These are phyloP conservation scores for Corticium candelabrum DNA, from an alignment of 37 sponge, comb jelly and placozoan genomes.

Conservation along the genomic window DNA sequence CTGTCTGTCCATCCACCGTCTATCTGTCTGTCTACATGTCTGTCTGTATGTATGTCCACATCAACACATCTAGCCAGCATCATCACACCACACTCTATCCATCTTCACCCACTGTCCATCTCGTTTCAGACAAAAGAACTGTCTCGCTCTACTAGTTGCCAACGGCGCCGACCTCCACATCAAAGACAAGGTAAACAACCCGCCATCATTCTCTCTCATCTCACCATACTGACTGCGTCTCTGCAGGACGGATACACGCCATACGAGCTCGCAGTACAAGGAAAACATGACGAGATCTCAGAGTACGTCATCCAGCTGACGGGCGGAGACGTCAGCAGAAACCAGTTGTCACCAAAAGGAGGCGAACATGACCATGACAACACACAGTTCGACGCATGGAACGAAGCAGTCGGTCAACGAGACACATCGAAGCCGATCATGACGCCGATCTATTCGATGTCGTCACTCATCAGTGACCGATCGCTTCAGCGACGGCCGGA, in stretches of 20 bases:
- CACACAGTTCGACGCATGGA: background rate
- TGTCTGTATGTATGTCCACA: no score
- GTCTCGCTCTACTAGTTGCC: background rate
- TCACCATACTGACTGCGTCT: background rate
- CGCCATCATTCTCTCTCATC: background rate
- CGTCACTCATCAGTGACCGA: background rate
- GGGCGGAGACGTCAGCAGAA: background rate
- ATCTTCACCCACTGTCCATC: background rate
- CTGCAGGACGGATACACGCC: background rate
- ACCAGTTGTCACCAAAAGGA: background rate
- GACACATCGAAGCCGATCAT: background rate
- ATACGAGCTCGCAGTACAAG: background rate
- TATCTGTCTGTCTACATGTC: no score
- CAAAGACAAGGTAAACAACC: background rate
- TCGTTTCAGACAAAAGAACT: background rate
- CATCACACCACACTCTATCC: no score
- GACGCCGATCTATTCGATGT: background rate
- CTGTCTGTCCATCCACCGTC: no score
- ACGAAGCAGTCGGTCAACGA: background rate
- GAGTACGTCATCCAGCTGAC: background rate
- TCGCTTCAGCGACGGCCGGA: background rate
- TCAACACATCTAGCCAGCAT: no score
- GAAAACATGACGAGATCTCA: background rate
- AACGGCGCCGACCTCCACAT: background rate
- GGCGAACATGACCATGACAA: no score